These are phyloP conservation scores for Noturus placidus DNA, from an alignment of 2,113 vertebrate genomes.

Conservation along the genomic window DNA sequence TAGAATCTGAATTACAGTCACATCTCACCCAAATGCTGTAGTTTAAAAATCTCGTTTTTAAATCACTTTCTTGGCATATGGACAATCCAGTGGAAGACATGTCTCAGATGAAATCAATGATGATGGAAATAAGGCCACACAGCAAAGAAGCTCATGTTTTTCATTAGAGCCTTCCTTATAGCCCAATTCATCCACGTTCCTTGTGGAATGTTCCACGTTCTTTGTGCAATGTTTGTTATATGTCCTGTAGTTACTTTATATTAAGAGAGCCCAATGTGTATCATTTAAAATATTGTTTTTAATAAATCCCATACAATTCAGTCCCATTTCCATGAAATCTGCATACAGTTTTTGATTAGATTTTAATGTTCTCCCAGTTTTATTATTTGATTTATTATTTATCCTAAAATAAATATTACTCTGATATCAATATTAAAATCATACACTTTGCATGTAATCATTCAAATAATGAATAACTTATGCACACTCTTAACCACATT, in stretches of 20 bases:
- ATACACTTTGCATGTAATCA: not conserved
- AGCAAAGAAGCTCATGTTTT: not conserved
- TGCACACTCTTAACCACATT: not conserved
- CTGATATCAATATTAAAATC: not conserved
- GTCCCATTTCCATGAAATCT: not conserved
- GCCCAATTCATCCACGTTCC: not conserved
- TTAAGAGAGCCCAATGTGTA: not conserved
- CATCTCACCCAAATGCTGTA: not conserved
- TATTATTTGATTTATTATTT: not conserved
- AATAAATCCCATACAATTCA: not conserved
- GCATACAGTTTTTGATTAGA: not conserved
- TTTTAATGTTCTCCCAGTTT: not conserved
- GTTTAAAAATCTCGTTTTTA: not conserved
- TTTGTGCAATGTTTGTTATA: not conserved
- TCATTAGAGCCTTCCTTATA: not conserved
- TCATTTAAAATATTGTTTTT: not conserved
- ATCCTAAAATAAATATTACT: not conserved
- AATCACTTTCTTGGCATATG: not conserved
- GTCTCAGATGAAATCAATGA: not conserved
- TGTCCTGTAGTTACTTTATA: not conserved
- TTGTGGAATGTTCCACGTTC: too few relatives aligned
- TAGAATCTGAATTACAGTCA: not conserved
- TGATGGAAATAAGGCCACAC: not conserved
- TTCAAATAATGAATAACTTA: not conserved
- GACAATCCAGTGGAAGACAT: not conserved